Evolutionary conservation across 2,888 invertebrate genomes (phyloP).

Genomic region (Eupeodes luniger): DNA sequence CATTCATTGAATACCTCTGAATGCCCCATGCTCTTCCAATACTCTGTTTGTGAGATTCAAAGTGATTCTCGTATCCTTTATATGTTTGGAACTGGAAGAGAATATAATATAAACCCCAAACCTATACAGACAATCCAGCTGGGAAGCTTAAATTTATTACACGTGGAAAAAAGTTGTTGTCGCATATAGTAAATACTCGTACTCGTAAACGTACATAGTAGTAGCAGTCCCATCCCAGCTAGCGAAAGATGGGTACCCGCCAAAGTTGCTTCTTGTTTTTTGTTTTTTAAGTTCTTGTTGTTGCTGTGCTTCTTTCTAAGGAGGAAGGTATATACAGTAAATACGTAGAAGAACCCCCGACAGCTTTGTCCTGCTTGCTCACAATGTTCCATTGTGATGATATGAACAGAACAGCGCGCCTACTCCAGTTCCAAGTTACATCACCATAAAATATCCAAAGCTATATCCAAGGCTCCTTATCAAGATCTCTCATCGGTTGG

Average conservation of each 20-base stretch:
- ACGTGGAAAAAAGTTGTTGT: conserved; percentile 71
- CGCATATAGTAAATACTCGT: conserved; percentile 35
- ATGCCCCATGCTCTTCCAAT: conserved; percentile 60
- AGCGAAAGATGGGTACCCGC: conserved; percentile 35
- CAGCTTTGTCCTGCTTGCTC: conserved; percentile 74
- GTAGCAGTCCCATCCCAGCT: conserved; percentile 13
- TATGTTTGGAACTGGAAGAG: background rate
- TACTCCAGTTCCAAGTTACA: conserved; percentile 74
- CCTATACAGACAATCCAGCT: conserved; percentile 67
- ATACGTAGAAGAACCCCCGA: conserved; percentile 6
- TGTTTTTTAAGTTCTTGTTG: background rate
- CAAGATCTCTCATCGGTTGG: conserved; percentile 70
- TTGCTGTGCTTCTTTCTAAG: conserved; percentile 16
- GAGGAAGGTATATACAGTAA: background rate
- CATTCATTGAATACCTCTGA: conserved; percentile 74
- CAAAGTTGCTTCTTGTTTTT: conserved; percentile 9
- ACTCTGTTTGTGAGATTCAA: conserved; percentile 32
- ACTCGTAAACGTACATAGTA: background rate
- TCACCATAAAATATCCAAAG: conserved; percentile 75
- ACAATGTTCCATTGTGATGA: conserved; percentile 71
- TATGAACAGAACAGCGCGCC: conserved; percentile 61
- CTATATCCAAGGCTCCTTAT: conserved; percentile 71
- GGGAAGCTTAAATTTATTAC: conserved; percentile 70
- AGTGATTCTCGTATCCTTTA: conserved; percentile 50
- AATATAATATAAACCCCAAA: conserved; percentile 49